Evolutionary conservation across 2,888 invertebrate species (phyloP), one percentile per base, ranked within the genome.

Genomic region (Barypeithes pellucidus): DNA sequence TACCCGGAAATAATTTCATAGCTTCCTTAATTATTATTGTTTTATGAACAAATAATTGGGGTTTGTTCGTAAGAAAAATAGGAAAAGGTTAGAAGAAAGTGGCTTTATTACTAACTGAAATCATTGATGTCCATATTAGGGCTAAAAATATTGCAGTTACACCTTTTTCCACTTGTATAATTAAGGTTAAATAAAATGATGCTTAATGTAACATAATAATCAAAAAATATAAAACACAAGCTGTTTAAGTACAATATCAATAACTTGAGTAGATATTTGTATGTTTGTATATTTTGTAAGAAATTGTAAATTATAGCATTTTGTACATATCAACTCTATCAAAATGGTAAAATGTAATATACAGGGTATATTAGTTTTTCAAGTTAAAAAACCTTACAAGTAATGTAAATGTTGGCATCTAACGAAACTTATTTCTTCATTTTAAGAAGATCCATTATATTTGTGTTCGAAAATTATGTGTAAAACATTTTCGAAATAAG

Each of bases 171-270:
- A 12, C 22, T 24, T 22, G 24, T 54, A 54, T 16, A 33, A n/a
- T 18, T 16, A 33, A 3, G 4, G 14, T 7, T 47, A 20, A 47
- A 18, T 29, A 50, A 50, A 11, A 50, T 29, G 29, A 9, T 33
- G 54, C 54, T 57, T 57, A 12, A 57, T 61, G 61, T 18, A 54
- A 18, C 16, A 70, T 50, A 14, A 7, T 57, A 52, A 54, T 52
- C 39, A 39, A 62, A 33, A 62, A 33, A 54, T 45, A 39, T 67
- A 43, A 70, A 72, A 73, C 69, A 73, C 67, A 74, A 75, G 78
- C 78, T 79, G 76, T 77, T 77, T 66, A 61, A 78, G 77, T 77
- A 78, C 77, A 78, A 77, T 79, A 79, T 77, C 65, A 71, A 76
- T 43, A 36, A 33, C 68, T 24, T 62, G 29, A 59, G 45, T 54